These are phyloP conservation scores for Novumbra hubbsi DNA, from an alignment of 2,797 vertebrate genomes.

Conservation along the genomic window DNA sequence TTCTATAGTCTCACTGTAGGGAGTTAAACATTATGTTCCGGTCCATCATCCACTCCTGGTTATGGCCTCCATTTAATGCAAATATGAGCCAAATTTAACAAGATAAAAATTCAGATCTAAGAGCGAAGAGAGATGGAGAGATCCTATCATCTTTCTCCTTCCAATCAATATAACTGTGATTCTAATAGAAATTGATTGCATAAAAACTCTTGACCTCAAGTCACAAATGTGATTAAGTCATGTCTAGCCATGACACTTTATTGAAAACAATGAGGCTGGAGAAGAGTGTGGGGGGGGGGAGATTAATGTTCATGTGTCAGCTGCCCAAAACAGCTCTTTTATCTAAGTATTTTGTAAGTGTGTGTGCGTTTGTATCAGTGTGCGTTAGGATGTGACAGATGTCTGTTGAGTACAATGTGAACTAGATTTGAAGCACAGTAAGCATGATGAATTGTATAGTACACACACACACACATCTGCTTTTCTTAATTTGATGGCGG, in stretches of 20 bases:
- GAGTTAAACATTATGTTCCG: not conserved
- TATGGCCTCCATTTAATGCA: not conserved
- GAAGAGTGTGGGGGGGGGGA: conserved; percentile 34
- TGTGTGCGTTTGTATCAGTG: not conserved
- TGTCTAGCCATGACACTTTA: conserved; percentile 74
- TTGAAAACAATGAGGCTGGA: conserved; percentile 64
- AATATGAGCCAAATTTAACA: not conserved
- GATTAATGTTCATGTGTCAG: conserved; percentile 68
- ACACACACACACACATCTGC: not conserved
- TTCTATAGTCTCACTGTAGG: not conserved
- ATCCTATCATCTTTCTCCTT: conserved; percentile 74
- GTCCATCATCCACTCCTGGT: too few relatives aligned
- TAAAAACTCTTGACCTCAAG: conserved; percentile 77
- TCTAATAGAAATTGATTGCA: conserved; percentile 82
- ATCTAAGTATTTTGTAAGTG: conserved; percentile 29
- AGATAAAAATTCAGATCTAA: not conserved
- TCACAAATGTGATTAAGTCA: conserved; percentile 81
- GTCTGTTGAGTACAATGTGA: not conserved
- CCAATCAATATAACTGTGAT: conserved; percentile 78
- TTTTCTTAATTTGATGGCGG: not conserved
- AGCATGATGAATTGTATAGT: not conserved
- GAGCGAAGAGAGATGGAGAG: conserved; percentile 22
- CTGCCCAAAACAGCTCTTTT: conserved; percentile 48
- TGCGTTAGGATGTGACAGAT: conserved; percentile 7
- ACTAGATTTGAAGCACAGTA: not conserved